phyloP scores from a whole-genome alignment of 2,113 vertebrate species.

The Neotoma lepida region DNA sequence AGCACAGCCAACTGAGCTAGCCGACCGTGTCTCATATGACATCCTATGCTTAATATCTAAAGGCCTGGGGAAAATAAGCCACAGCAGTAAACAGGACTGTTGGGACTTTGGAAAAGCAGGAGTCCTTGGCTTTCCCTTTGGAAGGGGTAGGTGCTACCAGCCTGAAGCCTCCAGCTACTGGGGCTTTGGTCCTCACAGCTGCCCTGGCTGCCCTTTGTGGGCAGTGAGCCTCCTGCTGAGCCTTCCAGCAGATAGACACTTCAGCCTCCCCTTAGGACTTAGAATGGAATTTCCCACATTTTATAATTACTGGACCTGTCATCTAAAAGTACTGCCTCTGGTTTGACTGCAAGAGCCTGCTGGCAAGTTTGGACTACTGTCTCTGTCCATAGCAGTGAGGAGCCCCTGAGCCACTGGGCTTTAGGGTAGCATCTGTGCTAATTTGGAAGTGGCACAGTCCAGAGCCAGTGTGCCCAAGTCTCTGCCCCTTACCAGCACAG shows the following conservation, averaged over 20 bases:
- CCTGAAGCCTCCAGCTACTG: not conserved
- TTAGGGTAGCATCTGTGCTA: rapidly evolving
- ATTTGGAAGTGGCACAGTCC: rapidly evolving
- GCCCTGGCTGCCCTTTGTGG: not conserved
- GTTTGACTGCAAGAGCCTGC: not conserved
- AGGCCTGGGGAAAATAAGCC: not conserved
- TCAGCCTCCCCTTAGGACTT: not conserved
- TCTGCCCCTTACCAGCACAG: not conserved
- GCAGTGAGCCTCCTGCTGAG: rapidly evolving
- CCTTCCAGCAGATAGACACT: not conserved
- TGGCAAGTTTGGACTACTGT: not conserved
- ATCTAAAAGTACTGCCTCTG: not conserved
- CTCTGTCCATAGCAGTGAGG: not conserved
- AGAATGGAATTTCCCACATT: not conserved
- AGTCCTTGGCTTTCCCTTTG: not conserved
- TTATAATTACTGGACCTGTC: not conserved
- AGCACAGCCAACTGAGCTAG: not conserved
- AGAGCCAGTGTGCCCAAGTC: not conserved
- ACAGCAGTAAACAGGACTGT: not conserved
- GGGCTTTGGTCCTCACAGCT: too few relatives aligned
- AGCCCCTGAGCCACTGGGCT: not conserved
- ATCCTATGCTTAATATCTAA: not conserved
- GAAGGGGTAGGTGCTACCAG: not conserved
- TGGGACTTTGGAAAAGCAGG: not conserved
- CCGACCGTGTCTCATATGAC: not conserved